Evolutionary conservation across 2,113 vertebrate genomes (phyloP), one percentile per base, ranked within the genome.

Genomic region (Rhinichthys klamathensis): DNA sequence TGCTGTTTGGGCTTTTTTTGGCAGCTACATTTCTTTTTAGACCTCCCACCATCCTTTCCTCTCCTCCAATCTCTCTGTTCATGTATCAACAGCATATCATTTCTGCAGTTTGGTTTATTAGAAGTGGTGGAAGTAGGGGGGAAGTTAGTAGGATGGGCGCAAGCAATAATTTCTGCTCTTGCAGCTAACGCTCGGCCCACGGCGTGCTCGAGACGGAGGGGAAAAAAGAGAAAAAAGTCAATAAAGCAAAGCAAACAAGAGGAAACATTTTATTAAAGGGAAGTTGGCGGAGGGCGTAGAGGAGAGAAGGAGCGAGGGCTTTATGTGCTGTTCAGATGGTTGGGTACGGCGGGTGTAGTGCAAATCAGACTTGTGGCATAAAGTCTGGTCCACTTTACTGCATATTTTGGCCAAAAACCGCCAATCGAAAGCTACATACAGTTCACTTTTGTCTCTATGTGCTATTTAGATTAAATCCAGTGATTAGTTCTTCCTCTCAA

Each of bases 241-340:
- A 86, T 88, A 88, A 89, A 79, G 86, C 72, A 88, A 82, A 86
- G 84, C 84, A 89, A 89, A 89, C 78, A 88, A 86, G 84, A 80
- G 89, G 89, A 89, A 87, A 89, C 84, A 46, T 88, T 89, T 86
- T 84, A 89, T 89, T 89, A 89, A 89, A 89, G 82, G 63, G 74
- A 85, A 86, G 84, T 82, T 89, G 88, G 88, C 54, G n/a, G 81
- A 87, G 61, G 79, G 76, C 61, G 30, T 77, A 44, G 49, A 80
- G 32, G 38, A 65, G 46, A 46, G 70, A 69, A 82, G 79, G 51
- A 67, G 67, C 54, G 41, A 70, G 65, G 67, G 65, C 63, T 82
- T 82, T 85, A 70, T 58, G 74, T 82, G 81, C 75, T 83, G 60
- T 86, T 54, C 60, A 69, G 54, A 56, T 56, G 54, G 6, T 56